Evolutionary conservation across 2,113 vertebrate genomes (phyloP), one percentile per base, ranked within the genome.

Genomic region (Vulpes lagopus): DNA sequence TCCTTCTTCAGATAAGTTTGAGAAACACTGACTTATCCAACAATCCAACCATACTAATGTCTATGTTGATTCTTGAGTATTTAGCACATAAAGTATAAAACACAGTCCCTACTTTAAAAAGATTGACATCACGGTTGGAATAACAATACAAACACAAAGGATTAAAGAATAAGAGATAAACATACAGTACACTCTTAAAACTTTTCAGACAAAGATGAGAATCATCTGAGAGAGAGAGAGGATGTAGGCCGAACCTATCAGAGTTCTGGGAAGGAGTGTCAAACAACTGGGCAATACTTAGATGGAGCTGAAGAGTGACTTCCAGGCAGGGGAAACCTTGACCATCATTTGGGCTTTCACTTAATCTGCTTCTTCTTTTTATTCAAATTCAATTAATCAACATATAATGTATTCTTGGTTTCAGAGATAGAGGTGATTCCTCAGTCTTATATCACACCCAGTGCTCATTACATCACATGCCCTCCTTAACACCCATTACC

Each of bases 11-110:
- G 15, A 78, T 59, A 53, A 53, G 60, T 83, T 92, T 92, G 43
- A 89, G 53, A 82, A 94, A 22, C 64, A 84, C 60, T 53, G 27
- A 69, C 74, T 93, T 87, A 62, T 15, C 64, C 32, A 93, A 87
- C 57, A 95, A 69, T 20, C 15, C 67, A 86, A 78, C 35, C 85
- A 65, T 22, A 30, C 30, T 3, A 73, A n/a, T 62, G 25, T 51
- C 73, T 73, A 4, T 78, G 30, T 22, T 85, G 49, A 7, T 14
- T 91, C 59, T 60, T 60, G 16, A 82, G 89, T 93, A 19, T 32
- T 89, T 11, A 35, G n/a, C 82, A 93, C 25, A 76, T 10, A 59
- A 19, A 53, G 38, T 60, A 79, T 62, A 85, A 93, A 79, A 87
- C 57, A 94, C 4, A 76, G n/a, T 16, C 55, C 82, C 59, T 51